Evolutionary conservation across 1,140 invertebrate genomes (phyloP).

Genomic region (Asobara japonica): DNA sequence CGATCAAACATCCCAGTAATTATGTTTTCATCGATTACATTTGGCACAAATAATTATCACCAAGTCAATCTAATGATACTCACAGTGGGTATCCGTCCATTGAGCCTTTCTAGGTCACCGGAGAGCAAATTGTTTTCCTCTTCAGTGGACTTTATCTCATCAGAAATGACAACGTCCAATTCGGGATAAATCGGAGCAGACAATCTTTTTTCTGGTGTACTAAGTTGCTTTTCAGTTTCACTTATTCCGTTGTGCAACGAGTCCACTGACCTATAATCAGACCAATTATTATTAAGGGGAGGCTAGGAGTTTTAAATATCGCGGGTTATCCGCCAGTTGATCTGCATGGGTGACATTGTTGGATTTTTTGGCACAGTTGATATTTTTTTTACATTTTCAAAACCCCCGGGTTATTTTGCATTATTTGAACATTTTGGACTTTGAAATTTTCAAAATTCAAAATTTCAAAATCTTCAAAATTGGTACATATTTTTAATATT

Average conservation of each 20-base stretch:
- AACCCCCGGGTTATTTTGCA: no score
- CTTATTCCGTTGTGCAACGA: conserved; percentile 52
- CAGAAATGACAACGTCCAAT: conserved; percentile 47
- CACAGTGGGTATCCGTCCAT: conserved; percentile 59
- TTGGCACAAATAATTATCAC: neutral
- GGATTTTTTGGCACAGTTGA: no score
- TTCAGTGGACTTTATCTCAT: conserved; percentile 55
- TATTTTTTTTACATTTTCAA: no score
- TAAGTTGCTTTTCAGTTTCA: conserved; percentile 47
- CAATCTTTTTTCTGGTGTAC: conserved; percentile 56
- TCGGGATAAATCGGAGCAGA: conserved; percentile 61
- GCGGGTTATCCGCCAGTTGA: neutral
- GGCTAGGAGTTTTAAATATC: no score
- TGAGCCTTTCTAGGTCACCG: conserved; percentile 57
- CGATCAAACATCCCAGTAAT: neutral
- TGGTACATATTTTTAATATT: no score
- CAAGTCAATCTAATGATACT: conserved; percentile 30
- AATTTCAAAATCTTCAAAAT: no score
- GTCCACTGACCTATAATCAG: conserved; percentile 49
- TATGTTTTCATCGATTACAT: neutral
- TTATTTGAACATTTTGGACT: no score
- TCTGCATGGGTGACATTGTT: no score
- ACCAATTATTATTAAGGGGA: no score
- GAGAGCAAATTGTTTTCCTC: conserved; percentile 62
- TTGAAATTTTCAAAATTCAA: no score